These are phyloP conservation scores for Steinernema khuongi DNA, from an alignment of 1,140 invertebrate species.

Conservation along the genomic window DNA sequence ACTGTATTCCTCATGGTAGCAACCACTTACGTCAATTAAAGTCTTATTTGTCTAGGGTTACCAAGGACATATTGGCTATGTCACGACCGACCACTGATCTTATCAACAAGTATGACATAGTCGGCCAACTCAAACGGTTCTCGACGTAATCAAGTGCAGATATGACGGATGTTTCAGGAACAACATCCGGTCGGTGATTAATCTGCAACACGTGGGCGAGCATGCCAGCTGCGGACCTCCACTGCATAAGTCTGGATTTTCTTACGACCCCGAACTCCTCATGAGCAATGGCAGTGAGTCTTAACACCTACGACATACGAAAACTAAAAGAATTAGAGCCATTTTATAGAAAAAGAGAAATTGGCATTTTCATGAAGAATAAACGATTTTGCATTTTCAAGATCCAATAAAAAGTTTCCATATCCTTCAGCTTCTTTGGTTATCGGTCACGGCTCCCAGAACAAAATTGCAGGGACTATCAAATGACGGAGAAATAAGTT, in stretches of 20 bases:
- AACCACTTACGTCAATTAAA: neutral
- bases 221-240: constrained; percentile 7
- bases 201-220: constrained; percentile 7
- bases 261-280: neutral
- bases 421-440: no score
- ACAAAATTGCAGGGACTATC: no score
- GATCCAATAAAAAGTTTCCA: no score
- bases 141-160: neutral
- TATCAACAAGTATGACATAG: neutral
- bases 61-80: neutral
- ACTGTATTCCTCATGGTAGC: neutral
- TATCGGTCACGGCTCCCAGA: no score
- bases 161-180: neutral
- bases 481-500: no score
- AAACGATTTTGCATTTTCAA: no score
- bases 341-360: no score
- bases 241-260: constrained; percentile 1
- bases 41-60: neutral
- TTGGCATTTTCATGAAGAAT: no score
- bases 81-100: neutral
- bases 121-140: neutral
- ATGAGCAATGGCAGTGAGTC: neutral
- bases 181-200: neutral
- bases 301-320: no score
- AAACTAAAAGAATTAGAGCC: no score